Base-by-base conservation (phyloP, 2,888 invertebrate genomes). In the Sesia bembeciformis region DNA sequence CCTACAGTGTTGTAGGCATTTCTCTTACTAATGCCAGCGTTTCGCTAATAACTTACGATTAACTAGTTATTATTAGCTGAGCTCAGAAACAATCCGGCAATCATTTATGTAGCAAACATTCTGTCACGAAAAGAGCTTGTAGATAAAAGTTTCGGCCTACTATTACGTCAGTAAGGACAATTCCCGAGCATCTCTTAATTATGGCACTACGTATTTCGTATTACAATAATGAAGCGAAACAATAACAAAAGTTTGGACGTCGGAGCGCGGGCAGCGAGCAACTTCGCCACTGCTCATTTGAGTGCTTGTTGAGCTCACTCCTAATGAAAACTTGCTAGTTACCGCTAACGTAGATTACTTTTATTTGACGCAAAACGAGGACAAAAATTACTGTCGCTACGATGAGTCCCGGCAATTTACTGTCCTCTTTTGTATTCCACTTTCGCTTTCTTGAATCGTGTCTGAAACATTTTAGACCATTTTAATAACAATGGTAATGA, bases 161-260 rank as follows among this genome's bases (percentile, higher is more conserved):
- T 85, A 81, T 82, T 72, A 79, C 79, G 76, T 81, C 82, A 77
- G 75, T 73, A 70, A 74, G 74, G 81, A 80, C 83, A 76, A 78
- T 81, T 79, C 79, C 76, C 73, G 72, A 76, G 82, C 76, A 83
- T 82, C 84, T 84, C 86, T 87, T 87, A 87, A 89, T 87, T 87
- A 89, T 81, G 76, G 76, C 75, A 77, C 78, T 78, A 76, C 80
- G 82, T 85, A 86, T 84, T 87, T 83, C 79, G 79, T 85, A 86
- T 87, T 84, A 87, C 85, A 87, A 85, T 88, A 89, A 89, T 86
- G 84, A 87, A 88, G 79, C 73, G 79, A 81, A 86, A 87, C 85
- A 87, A 88, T 87, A 87, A 86, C 83, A 82, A 84, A 89, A 89
- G 84, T 89, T 87, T 78, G 78, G 82, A 78, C 78, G 77, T 64